Conservation (phyloP, 2,797 vertebrate genomes). For the Botia almorhae region DNA sequence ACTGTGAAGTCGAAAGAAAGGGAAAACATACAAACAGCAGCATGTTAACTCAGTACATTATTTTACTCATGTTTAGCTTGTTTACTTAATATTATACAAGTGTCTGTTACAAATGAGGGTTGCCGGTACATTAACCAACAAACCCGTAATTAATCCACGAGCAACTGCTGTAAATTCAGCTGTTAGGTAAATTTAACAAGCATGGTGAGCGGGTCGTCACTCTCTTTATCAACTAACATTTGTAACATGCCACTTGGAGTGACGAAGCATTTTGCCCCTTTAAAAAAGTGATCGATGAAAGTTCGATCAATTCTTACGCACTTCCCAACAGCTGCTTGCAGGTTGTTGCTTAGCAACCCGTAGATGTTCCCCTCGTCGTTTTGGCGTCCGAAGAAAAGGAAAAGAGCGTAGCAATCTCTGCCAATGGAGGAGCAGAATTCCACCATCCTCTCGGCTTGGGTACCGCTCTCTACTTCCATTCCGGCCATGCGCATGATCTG, state of each 20-base stretch:
- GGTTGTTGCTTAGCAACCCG: constrained; percentile 80
- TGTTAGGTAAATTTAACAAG: constrained; percentile 78
- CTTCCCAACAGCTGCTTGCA: constrained; percentile 68
- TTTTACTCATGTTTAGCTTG: too few relatives aligned
- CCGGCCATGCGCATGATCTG: constrained; percentile 71
- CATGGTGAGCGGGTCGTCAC: constrained; percentile 69
- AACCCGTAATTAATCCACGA: not conserved
- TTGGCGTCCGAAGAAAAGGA: constrained; percentile 75
- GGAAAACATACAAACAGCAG: not conserved
- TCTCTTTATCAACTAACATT: constrained; percentile 65
- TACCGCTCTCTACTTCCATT: constrained; percentile 64
- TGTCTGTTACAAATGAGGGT: not conserved
- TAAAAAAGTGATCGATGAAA: constrained; percentile 77
- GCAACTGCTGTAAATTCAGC: not conserved
- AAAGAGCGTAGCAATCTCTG: constrained; percentile 79
- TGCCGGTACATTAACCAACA: not conserved
- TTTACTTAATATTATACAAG: not conserved
- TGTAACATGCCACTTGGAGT: constrained; percentile 76
- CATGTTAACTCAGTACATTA: not conserved
- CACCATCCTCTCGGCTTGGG: constrained; percentile 70
- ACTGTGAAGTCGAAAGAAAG: not conserved
- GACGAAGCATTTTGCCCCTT: constrained; percentile 69
- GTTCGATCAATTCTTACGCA: constrained; percentile 68
- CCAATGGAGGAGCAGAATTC: constrained; percentile 77
- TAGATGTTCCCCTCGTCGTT: constrained; percentile 72